A percentile compares a stretch with the other conserved stretches of the same genome.
These are phyloP conservation scores for Keiferia lycopersicella DNA, from an alignment of 2,888 invertebrate genomes.

Conservation along the genomic window DNA sequence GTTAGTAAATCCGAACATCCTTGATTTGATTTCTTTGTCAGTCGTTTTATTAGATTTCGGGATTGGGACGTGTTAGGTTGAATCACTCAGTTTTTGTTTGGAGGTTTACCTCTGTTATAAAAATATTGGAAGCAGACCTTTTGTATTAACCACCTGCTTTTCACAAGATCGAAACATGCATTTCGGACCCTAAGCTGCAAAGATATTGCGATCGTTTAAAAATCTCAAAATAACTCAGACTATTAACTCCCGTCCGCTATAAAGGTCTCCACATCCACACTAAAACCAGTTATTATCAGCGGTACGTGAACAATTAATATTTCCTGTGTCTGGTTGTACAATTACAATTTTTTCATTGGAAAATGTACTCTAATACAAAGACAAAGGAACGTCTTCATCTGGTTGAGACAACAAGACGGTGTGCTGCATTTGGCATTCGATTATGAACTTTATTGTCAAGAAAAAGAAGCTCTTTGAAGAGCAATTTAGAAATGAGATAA, in stretches of 20 bases:
- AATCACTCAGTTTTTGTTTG: too few relatives aligned
- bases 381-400: neutral
- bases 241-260: neutral
- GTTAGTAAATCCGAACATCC: neutral
- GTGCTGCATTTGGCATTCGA: neutral
- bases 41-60: too few relatives aligned
- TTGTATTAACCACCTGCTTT: neutral
- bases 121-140: too few relatives aligned
- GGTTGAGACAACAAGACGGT: neutral
- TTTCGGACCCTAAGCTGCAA: neutral
- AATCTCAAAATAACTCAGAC: neutral
- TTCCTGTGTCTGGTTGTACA: slow-evolving; percentile 24
- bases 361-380: neutral
- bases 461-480: neutral
- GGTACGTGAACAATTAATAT: slow-evolving; percentile 28
- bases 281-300: slow-evolving; percentile 28
- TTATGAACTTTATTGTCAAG: neutral
- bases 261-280: slow-evolving; percentile 23
- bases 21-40: too few relatives aligned
- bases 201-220: neutral
- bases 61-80: too few relatives aligned
- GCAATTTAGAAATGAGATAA: neutral
- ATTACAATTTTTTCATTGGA: neutral
- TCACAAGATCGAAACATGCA: neutral
- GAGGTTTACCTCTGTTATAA: too few relatives aligned